Base-by-base conservation (phyloP, 2,113 vertebrate species). In the Mustela lutreola region DNA sequence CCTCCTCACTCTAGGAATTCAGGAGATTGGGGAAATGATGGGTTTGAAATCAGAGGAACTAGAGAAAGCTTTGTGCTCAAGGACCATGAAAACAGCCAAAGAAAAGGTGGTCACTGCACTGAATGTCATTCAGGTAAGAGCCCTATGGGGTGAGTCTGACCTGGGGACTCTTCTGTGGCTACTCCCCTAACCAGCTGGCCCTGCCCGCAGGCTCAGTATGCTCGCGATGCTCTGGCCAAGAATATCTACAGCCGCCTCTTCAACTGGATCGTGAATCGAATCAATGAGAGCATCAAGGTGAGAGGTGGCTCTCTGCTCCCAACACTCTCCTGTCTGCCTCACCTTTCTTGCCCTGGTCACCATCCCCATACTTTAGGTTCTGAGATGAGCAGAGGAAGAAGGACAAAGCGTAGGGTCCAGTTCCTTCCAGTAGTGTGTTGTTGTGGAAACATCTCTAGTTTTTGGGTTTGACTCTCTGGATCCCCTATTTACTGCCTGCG, bases 201-300 rank as follows among this genome's bases (percentile, higher is more conserved):
- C 21, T 22, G 0, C 36, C 53, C 96, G 0, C 94, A 99, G 99
- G 99, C 98, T 33, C 98, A 98, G 53, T 99, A 98, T 0, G 98
- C 98, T 7, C 98, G 99, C 16, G 99, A 99, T 0, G 99, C 99
- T 0, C 97, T 99, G 94, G 99, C 99, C 75, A 99, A 99, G 97
- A 99, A 99, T 87, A 98, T 99, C 81, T 99, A 99, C 70, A 98
- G 97, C 83, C 99, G 99, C 19, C 98, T 99, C 48, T 99, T 99
- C 0, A 97, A 98, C 96, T 99, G 99, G 99, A 96, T 99, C 86
- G 98, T 99, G 97, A 97, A 96, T 18, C 98, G 99, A 53, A 99
- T 99, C 98, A 99, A 99, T 1, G 33, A 98, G 93, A 99, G 98
- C 95, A 99, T 99, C 98, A 98, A 99, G 98, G 99, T 99, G 84